These are phyloP conservation scores for Aricia artaxerxes DNA, from an alignment of 2,888 invertebrate species.

Conservation along the genomic window DNA sequence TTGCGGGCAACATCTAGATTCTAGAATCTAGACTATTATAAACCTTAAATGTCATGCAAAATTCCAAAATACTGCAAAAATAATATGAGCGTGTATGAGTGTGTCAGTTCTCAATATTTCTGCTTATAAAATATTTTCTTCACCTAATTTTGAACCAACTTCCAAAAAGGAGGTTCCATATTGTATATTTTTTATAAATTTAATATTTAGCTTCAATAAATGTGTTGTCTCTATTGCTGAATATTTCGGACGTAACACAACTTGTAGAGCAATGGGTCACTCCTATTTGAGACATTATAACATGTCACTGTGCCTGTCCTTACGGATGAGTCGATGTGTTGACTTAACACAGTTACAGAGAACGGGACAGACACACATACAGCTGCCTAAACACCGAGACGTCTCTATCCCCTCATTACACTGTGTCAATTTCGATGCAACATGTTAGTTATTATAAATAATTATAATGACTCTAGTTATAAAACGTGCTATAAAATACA, in stretches of 20 bases:
- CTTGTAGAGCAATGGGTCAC: not conserved
- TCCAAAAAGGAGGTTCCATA: too few species aligned
- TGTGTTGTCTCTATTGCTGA: too few species aligned
- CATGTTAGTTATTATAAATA: not conserved
- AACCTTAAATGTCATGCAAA: too few species aligned
- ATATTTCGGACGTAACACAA: too few species aligned
- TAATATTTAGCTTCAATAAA: too few species aligned
- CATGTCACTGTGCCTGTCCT: not conserved
- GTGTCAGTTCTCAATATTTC: too few species aligned
- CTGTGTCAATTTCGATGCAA: constrained; percentile 16
- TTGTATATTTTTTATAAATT: too few species aligned
- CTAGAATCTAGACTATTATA: not conserved
- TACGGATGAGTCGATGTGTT: constrained; percentile 35
- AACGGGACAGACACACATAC: constrained; percentile 44
- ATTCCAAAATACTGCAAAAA: too few species aligned
- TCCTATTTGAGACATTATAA: not conserved
- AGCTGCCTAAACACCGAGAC: constrained; percentile 45
- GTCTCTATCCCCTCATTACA: constrained; percentile 12
- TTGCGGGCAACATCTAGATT: not conserved
- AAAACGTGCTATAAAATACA: not conserved
- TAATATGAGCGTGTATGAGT: too few species aligned
- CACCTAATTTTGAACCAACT: too few species aligned
- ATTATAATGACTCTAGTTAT: not conserved
- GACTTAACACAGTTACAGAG: constrained; percentile 44
- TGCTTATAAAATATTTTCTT: too few species aligned